Evolutionary conservation across 2,888 invertebrate genomes (phyloP), one percentile per base, ranked within the genome.

Genomic region (Metalampra italica): DNA sequence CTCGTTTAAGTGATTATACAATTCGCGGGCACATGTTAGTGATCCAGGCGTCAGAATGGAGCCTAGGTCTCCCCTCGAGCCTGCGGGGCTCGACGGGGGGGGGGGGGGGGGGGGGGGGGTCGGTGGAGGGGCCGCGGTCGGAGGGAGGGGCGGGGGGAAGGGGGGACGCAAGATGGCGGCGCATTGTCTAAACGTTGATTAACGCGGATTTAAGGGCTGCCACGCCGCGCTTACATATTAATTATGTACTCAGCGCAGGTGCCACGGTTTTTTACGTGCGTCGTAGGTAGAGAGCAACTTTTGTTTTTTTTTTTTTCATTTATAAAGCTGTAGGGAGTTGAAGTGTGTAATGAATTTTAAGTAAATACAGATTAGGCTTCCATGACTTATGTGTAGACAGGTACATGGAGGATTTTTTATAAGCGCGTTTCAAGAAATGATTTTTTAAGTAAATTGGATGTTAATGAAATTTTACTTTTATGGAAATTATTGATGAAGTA

Each of bases 101-200:
- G 55, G 56, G 47, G 46, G 15, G 38, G 62, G 54, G 57, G 57
- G 57, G 53, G 53, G 51, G 54, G 50, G 57, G 62, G 58, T 54
- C 56, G 47, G 46, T 14, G 38, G 62, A 52, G 53, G 49, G 46
- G 55, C 56, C 56, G 62, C 7, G 46, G 11, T 50, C 55, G 59
- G 55, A 53, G 55, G 54, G 50, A 51, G 50, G 56, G 59, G 59
- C 57, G 67, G 65, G 60, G 55, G 56, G 66, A 53, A 45, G 47
- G 58, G 59, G 53, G 38, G 11, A 29, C 40, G 9, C 85, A 86
- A 83, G 74, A 86, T 86, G 86, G 86, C 86, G 73, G 79, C 77
- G 76, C 72, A 81, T 85, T 86, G 87, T 85, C 86, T 87, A 78
- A 82, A 74, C 74, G 75, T 79, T 85, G 86, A 85, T 87, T 85